A percentile compares a stretch with the other conserved stretches of the same genome.
phyloP scores from a whole-genome alignment of 2,888 invertebrate genomes.

The Arrhopalites spinosus region DNA sequence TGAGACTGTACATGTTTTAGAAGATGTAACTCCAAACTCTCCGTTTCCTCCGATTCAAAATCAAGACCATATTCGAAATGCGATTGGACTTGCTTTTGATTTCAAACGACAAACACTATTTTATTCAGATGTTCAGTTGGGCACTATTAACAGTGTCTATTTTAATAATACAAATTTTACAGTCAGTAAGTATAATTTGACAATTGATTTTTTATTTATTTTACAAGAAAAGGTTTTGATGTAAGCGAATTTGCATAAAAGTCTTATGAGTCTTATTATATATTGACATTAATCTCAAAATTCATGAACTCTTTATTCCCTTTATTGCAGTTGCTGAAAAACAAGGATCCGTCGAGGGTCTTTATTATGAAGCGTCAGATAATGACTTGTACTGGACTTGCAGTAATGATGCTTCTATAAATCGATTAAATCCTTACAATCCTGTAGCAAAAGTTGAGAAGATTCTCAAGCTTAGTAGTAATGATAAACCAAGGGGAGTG shows the following conservation, averaged over 20 bases:
- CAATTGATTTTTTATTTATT: no score
- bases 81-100: conserved; percentile 82
- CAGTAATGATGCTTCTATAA: conserved; percentile 76
- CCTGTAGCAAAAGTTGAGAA: conserved; percentile 58
- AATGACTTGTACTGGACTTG: conserved; percentile 78
- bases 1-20: conserved; percentile 77
- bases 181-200: no score
- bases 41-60: conserved; percentile 76
- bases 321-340: conserved; percentile 74
- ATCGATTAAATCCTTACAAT: conserved; percentile 62
- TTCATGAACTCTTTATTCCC: no score
- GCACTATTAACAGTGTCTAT: conserved; percentile 78
- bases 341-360: conserved; percentile 84
- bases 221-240: no score
- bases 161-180: conserved; percentile 79
- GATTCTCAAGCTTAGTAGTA: conserved; percentile 67
- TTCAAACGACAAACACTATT: conserved; percentile 72
- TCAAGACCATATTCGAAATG: conserved; percentile 77
- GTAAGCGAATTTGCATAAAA: no score
- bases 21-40: conserved; percentile 72
- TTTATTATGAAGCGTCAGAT: conserved; percentile 74
- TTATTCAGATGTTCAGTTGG: conserved; percentile 87
- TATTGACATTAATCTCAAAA: no score
- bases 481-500: conserved; percentile 83
- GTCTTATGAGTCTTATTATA: no score